These are phyloP conservation scores for Acanthopagrus latus DNA, from an alignment of 2,797 vertebrate species.

Conservation along the genomic window DNA sequence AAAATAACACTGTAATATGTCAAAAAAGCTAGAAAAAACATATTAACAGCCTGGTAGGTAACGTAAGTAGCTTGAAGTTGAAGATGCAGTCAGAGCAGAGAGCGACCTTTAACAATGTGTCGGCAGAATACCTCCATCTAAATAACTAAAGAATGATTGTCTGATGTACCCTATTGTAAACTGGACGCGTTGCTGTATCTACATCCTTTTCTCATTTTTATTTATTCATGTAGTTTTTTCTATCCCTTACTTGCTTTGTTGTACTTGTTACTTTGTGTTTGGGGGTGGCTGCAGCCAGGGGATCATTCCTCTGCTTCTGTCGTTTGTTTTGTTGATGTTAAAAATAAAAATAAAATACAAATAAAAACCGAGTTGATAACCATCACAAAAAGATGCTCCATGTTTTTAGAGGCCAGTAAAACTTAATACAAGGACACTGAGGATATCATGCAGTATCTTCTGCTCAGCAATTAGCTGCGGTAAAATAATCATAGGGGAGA, in stretches of 20 bases:
- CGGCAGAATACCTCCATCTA: not conserved
- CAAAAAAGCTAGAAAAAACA: no score
- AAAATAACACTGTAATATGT: no score
- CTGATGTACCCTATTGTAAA: not conserved
- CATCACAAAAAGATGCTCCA: not conserved
- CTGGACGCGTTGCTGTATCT: not conserved
- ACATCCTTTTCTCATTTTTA: slow-evolving; percentile 3
- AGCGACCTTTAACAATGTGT: not conserved
- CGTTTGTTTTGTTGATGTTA: slow-evolving; percentile 2
- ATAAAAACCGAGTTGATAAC: not conserved
- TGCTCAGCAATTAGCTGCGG: slow-evolving; percentile 48
- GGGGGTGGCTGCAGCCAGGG: not conserved
- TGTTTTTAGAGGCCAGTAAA: not conserved
- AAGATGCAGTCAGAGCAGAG: not conserved
- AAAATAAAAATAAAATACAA: not conserved
- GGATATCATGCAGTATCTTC: slow-evolving; percentile 20
- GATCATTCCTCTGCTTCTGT: not conserved
- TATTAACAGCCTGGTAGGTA: not conserved
- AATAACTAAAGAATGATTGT: not conserved
- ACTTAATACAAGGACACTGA: slow-evolving; percentile 15
- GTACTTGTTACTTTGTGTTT: slow-evolving; percentile 5
- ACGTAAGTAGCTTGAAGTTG: not conserved
- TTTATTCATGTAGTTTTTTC: not conserved
- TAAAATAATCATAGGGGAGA: slow-evolving; percentile 34
- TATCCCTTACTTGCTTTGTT: slow-evolving; percentile 6